Percentiles rank a stretch among this genome's conserved stretches.
phyloP scores from a whole-genome alignment of 2,113 vertebrate genomes.

The Corynorhinus townsendii region DNA sequence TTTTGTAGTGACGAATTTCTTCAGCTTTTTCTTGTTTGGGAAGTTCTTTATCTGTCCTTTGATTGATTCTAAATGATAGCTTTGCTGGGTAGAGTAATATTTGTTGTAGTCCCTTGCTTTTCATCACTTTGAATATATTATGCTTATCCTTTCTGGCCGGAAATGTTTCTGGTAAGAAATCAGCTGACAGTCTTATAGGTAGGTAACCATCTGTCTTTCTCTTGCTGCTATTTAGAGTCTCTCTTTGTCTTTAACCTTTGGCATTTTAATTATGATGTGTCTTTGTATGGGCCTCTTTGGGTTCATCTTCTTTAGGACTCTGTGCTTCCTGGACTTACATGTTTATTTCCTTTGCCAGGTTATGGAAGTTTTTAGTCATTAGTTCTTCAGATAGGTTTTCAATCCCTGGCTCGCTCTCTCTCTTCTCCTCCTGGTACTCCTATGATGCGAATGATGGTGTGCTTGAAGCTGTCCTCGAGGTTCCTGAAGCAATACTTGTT shows the following conservation, averaged over 20 bases:
- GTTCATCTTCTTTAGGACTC: not conserved
- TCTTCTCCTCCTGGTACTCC: not conserved
- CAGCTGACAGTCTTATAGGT: not conserved
- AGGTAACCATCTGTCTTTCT: not conserved
- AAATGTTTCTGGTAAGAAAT: not conserved
- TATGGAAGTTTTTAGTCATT: not conserved
- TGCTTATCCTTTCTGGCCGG: not conserved
- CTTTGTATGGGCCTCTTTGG: not conserved
- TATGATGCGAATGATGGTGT: not conserved
- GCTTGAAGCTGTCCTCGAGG: not conserved
- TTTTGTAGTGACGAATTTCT: not conserved
- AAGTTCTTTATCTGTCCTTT: not conserved
- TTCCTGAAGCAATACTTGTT: not conserved
- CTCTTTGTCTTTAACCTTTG: not conserved
- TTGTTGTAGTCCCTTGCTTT: not conserved
- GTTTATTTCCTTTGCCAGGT: not conserved
- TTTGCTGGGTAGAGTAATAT: not conserved
- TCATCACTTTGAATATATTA: not conserved
- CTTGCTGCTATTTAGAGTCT: not conserved
- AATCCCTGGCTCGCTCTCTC: not conserved
- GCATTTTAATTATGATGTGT: not conserved
- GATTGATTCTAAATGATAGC: not conserved
- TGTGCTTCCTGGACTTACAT: not conserved
- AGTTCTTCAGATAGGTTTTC: not conserved
- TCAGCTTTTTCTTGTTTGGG: not conserved